phyloP scores from a whole-genome alignment of 2,888 invertebrate species.

The Microlaimidae sp. region DNA sequence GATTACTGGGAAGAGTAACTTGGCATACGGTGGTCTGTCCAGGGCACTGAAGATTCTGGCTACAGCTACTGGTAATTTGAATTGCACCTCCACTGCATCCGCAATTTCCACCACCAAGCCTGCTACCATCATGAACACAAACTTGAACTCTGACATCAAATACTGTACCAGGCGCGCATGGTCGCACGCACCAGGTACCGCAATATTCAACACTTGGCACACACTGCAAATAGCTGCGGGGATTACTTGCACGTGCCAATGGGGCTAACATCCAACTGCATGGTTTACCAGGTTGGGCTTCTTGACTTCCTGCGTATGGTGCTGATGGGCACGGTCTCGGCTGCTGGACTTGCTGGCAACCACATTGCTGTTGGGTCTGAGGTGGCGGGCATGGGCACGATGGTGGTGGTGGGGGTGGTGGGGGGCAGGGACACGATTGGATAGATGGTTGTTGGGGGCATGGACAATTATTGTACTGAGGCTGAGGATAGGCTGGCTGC shows the following conservation, averaged over 20 bases:
- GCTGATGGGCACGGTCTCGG: background rate
- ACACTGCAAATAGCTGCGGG: constrained; percentile 1
- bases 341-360: background rate
- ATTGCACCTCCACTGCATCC: no score
- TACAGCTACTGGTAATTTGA: no score
- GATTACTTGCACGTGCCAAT: constrained; percentile 25
- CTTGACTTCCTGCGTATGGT: no score
- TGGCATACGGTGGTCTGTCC: no score
- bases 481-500: no score
- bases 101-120: no score
- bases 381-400: background rate
- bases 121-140: no score
- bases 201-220: constrained; percentile 34
- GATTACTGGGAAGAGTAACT: no score
- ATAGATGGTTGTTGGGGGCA: no score
- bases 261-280: constrained; percentile 36
- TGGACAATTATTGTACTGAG: no score
- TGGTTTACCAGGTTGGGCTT: constrained; percentile 15
- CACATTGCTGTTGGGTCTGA: background rate
- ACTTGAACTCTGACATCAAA: constrained; percentile 30
- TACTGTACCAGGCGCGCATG: constrained; percentile 32
- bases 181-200: constrained; percentile 31
- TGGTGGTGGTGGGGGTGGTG: background rate
- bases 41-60: no score
- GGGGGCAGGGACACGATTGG: background rate